Percentiles rank a stretch among this genome's conserved stretches.
phyloP scores from a whole-genome alignment of 1,140 invertebrate genomes.

The Teleopsis dalmanni region DNA sequence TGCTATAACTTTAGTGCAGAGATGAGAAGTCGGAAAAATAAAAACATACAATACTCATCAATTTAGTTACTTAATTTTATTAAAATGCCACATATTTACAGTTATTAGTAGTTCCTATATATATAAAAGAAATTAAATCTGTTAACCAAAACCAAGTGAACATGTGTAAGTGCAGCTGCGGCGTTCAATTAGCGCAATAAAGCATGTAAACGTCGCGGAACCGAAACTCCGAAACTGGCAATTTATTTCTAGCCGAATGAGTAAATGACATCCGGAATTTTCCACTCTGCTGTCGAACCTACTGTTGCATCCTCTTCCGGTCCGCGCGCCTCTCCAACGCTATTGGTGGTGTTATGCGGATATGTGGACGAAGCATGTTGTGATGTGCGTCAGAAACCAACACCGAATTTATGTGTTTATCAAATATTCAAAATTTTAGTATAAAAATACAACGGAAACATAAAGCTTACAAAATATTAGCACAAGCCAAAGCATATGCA shows the following conservation, averaged over 20 bases:
- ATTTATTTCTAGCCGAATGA: background rate
- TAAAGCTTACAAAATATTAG: no score
- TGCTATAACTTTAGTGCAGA: conserved; percentile 26
- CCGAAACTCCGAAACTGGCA: no score
- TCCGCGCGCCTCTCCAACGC: no score
- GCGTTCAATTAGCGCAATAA: background rate
- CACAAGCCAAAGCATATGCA: no score
- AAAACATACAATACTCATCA: conserved; percentile 7
- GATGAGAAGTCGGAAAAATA: conserved; percentile 1
- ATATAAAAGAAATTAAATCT: background rate
- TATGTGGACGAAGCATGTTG: no score
- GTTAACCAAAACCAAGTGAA: background rate
- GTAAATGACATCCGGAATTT: conserved; percentile 12
- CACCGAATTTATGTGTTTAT: no score
- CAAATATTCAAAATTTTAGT: no score
- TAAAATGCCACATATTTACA: conserved; percentile 12
- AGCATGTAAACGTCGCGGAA: no score
- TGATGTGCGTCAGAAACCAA: no score
- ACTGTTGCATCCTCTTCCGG: background rate
- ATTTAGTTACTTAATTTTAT: conserved; percentile 21
- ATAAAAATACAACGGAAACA: no score
- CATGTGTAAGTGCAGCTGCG: background rate
- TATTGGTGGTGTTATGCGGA: no score
- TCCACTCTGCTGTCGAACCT: conserved; percentile 10
- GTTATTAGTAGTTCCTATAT: conserved; percentile 10